Percentiles rank a stretch among this genome's conserved stretches.
Evolutionary conservation across 2,113 vertebrate genomes (phyloP).

Genomic region (Crotalus helleri): DNA sequence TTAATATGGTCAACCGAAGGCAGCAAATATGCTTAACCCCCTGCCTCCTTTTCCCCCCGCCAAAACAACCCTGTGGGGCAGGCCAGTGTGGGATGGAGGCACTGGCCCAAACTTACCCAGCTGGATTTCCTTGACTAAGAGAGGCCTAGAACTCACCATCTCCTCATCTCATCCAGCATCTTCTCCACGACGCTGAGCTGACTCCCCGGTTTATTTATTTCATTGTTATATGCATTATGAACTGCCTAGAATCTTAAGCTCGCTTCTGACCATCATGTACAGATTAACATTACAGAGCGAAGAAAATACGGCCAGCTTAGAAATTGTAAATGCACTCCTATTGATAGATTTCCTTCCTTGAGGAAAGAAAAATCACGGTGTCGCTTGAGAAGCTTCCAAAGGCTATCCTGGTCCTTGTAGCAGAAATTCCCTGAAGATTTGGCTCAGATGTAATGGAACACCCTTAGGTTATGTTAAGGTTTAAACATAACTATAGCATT

Average conservation of each 20-base stretch:
- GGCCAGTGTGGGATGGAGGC: neutral
- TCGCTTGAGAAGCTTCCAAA: neutral
- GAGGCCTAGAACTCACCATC: neutral
- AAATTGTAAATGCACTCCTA: neutral
- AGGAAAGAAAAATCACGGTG: neutral
- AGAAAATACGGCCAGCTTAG: neutral
- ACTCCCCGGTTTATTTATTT: neutral
- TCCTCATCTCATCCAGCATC: neutral
- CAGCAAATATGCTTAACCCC: neutral
- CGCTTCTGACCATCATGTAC: neutral
- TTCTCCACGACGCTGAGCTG: neutral
- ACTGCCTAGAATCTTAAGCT: neutral
- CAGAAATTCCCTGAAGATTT: neutral
- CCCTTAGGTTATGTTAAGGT: neutral
- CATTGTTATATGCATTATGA: neutral
- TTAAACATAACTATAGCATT: neutral
- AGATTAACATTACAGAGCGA: fast-evolving
- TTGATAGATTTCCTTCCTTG: neutral
- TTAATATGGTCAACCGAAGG: neutral
- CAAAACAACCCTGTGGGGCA: neutral
- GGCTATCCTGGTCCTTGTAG: neutral
- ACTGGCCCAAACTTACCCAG: neutral
- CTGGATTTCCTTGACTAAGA: neutral
- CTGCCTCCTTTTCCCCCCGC: neutral
- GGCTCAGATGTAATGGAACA: neutral